A percentile compares a stretch with the other conserved stretches of the same genome.
phyloP scores from a whole-genome alignment of 2,113 vertebrate species.

The Eurystomus gularis region DNA sequence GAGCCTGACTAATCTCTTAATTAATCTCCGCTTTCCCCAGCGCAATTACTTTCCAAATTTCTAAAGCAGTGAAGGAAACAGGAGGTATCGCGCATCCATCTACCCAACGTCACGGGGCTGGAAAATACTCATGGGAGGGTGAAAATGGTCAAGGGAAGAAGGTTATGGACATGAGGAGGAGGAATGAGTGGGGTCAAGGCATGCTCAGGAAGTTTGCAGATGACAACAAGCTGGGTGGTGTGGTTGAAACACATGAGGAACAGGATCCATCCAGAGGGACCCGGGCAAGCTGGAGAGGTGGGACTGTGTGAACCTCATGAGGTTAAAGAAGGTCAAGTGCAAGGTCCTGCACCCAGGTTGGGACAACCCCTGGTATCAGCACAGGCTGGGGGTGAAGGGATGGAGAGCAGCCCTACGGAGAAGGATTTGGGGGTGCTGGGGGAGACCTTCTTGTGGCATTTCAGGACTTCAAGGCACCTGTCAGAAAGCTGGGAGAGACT shows the following conservation, averaged over 20 bases:
- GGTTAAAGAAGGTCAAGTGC: not conserved
- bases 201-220: not conserved
- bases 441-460: too few species aligned
- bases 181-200: not conserved
- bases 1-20: slow-evolving; percentile 19
- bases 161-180: accelerated
- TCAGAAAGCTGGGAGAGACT: too few species aligned
- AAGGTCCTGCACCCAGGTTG: not conserved
- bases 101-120: not conserved
- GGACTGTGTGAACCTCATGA: not conserved
- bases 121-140: accelerated
- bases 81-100: not conserved
- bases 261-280: not conserved
- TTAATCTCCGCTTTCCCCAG: slow-evolving; percentile 21
- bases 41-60: slow-evolving; percentile 11
- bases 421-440: too few species aligned
- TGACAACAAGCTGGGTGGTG: not conserved
- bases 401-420: too few species aligned
- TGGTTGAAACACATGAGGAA: not conserved
- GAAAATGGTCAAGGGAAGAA: not conserved
- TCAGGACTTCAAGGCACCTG: too few species aligned
- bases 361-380: not conserved
- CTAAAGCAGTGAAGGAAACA: not conserved
- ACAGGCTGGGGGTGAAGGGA: too few species aligned
- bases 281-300: not conserved